A percentile compares a stretch with the other conserved stretches of the same genome.
Conservation (phyloP, 1,140 invertebrate species). For the Sipha flava region DNA sequence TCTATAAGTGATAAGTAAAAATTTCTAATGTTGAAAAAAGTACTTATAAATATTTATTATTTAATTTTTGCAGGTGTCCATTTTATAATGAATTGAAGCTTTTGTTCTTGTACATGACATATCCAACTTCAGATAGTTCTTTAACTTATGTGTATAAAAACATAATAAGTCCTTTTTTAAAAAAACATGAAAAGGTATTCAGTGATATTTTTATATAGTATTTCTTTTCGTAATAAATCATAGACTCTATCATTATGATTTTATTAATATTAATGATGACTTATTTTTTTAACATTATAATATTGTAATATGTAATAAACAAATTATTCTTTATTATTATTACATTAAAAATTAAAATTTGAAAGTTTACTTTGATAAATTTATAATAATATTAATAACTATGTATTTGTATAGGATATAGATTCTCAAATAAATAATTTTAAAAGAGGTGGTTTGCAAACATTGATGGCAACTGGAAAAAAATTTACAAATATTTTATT, state of each 20-base stretch:
- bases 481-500: not conserved
- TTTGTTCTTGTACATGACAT: constrained; percentile 20
- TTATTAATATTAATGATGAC: no score
- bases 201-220: not conserved
- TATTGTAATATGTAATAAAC: no score
- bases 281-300: no score
- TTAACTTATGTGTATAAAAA: constrained; percentile 16
- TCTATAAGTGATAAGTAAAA: no score
- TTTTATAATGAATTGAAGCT: constrained; percentile 24
- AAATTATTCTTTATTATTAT: no score
- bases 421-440: constrained; percentile 4
- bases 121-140: constrained; percentile 21
- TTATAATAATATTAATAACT: no score
- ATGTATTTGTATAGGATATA: not conserved
- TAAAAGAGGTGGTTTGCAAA: not conserved
- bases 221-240: no score
- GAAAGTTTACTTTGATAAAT: no score
- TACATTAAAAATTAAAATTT: no score
- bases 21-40: no score
- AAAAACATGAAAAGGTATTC: constrained; percentile 8
- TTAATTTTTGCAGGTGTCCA: not conserved
- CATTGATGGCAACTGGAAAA: constrained; percentile 20
- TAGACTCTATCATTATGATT: no score
- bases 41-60: no score
- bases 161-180: constrained; percentile 13